These are phyloP conservation scores for Drosophila neutralis DNA, from an alignment of 2,888 invertebrate species.

Conservation along the genomic window DNA sequence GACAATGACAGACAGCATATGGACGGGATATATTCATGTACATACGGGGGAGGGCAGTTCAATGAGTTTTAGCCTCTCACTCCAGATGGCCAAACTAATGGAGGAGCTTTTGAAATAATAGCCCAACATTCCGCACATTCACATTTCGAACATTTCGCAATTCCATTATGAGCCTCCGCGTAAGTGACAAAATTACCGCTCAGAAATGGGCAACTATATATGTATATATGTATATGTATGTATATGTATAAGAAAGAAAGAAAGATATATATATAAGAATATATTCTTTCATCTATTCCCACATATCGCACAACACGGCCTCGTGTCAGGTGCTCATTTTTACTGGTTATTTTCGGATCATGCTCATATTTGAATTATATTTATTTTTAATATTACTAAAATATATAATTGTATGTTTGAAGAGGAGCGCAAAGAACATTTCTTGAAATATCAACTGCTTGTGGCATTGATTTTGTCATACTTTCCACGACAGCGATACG, in stretches of 20 bases:
- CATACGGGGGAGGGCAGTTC: conserved; percentile 32
- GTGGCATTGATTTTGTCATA: no score
- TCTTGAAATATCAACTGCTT: neutral
- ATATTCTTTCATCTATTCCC: neutral
- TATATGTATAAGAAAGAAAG: no score
- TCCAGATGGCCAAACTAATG: neutral
- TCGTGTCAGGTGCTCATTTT: neutral
- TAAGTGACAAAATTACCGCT: neutral
- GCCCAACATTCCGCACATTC: neutral
- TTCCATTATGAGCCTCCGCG: neutral
- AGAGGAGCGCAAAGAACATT: neutral
- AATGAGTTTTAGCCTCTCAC: conserved; percentile 4
- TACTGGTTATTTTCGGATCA: neutral
- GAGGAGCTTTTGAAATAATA: neutral
- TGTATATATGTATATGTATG: no score
- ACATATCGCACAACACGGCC: neutral
- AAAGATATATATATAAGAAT: no score
- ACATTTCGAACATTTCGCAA: neutral
- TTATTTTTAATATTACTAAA: neutral
- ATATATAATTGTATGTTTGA: neutral
- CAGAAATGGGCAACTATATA: neutral
- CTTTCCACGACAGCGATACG: neutral
- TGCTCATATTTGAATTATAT: neutral
- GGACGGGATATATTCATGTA: conserved; percentile 42
- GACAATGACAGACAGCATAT: conserved; percentile 68